These are phyloP conservation scores for Nephila pilipes DNA, from an alignment of 1,140 invertebrate genomes.

Conservation along the genomic window DNA sequence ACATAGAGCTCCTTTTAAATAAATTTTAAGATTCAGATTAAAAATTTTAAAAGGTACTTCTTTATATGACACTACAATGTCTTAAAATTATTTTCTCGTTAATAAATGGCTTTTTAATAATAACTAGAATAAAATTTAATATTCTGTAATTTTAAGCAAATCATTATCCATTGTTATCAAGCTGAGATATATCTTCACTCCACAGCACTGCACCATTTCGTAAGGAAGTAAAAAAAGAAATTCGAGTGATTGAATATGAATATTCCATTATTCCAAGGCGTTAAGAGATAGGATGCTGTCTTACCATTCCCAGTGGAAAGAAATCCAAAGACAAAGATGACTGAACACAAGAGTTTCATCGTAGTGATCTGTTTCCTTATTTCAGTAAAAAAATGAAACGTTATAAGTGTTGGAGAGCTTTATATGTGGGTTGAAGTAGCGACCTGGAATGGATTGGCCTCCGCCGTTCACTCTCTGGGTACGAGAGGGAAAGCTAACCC, in stretches of 20 bases:
- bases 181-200: too few relatives aligned
- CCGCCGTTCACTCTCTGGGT: slow-evolving; percentile 56
- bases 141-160: too few relatives aligned
- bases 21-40: too few relatives aligned
- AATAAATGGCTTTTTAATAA: too few relatives aligned
- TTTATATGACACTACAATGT: too few relatives aligned
- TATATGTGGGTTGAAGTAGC: slow-evolving; percentile 70
- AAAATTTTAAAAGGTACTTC: too few relatives aligned
- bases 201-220: too few relatives aligned
- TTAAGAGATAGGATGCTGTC: background rate
- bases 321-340: slow-evolving; percentile 71
- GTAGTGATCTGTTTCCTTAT: slow-evolving; percentile 55
- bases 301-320: slow-evolving; percentile 67
- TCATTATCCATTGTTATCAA: too few relatives aligned
- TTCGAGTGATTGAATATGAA: background rate
- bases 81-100: too few relatives aligned
- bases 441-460: slow-evolving; percentile 63
- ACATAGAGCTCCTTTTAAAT: too few relatives aligned
- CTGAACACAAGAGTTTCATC: slow-evolving; percentile 56
- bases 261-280: slow-evolving; percentile 7
- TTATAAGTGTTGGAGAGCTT: slow-evolving; percentile 72
- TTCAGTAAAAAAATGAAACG: slow-evolving; percentile 66
- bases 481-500: slow-evolving; percentile 76
- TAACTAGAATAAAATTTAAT: too few relatives aligned
- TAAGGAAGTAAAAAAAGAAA: background rate